Conservation (phyloP, 2,888 invertebrate species). For the Oscheius onirici region DNA sequence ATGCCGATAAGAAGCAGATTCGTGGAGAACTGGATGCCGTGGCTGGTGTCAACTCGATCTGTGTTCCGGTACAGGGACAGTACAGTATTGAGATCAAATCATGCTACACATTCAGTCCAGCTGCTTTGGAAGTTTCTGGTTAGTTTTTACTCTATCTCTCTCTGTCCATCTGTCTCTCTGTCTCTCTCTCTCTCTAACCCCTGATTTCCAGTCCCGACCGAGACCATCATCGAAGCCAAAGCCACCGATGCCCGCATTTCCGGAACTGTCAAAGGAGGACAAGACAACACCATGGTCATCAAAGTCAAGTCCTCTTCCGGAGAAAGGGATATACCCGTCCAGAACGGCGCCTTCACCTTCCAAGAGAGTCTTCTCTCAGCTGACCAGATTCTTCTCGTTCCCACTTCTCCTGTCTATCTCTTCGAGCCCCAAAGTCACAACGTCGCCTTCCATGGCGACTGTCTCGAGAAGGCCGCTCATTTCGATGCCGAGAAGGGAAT, state of each 20-base stretch:
- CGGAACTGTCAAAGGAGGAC: slow-evolving; percentile 35
- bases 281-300: slow-evolving; percentile 15
- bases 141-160: slow-evolving; percentile 25
- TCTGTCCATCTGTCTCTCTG: not conserved
- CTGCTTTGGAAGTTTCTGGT: slow-evolving; percentile 41
- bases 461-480: slow-evolving; percentile 43
- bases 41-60: slow-evolving; percentile 43
- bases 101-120: slow-evolving; percentile 45
- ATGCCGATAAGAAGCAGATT: slow-evolving; percentile 43
- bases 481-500: slow-evolving; percentile 73
- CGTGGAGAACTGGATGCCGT: slow-evolving; percentile 38
- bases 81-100: slow-evolving; percentile 47
- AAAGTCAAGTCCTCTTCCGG: slow-evolving; percentile 38
- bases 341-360: slow-evolving; percentile 47
- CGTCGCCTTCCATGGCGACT: slow-evolving; percentile 41
- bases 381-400: slow-evolving; percentile 40
- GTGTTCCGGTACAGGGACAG: slow-evolving; percentile 50
- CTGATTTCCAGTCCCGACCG: slow-evolving; percentile 28
- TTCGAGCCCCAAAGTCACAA: slow-evolving; percentile 54
- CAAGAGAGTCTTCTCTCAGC: slow-evolving; percentile 41
- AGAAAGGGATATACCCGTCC: slow-evolving; percentile 44
- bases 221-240: slow-evolving; percentile 12
- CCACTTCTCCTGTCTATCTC: slow-evolving; percentile 55
- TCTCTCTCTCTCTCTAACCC: not conserved
- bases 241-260: slow-evolving; percentile 40